Percentiles rank a stretch among this genome's conserved stretches.
phyloP scores from a whole-genome alignment of 2,888 invertebrate species.

The Yponomeuta evonymella region DNA sequence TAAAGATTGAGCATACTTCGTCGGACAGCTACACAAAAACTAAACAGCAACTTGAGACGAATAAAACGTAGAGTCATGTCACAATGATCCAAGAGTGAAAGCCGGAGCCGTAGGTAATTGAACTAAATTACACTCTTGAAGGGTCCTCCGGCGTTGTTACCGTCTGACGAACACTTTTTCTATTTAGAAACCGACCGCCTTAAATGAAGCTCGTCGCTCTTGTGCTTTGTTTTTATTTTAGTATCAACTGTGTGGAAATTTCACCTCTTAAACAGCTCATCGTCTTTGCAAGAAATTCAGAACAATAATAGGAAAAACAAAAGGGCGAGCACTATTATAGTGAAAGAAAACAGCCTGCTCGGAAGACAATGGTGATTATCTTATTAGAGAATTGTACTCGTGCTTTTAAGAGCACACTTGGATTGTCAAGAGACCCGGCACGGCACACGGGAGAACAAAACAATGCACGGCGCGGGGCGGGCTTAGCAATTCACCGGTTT shows the following conservation, averaged over 20 bases:
- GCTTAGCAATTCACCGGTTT: constrained; percentile 11
- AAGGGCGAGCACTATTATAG: neutral
- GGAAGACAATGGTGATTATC: constrained; percentile 11
- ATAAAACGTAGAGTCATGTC: neutral
- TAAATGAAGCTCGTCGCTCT: neutral
- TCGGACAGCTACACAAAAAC: neutral
- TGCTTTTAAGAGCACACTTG: constrained; percentile 9
- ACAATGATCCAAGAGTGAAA: constrained; percentile 32
- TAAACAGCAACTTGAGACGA: neutral
- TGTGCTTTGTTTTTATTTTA: neutral
- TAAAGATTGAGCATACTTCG: neutral
- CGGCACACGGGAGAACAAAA: constrained; percentile 6
- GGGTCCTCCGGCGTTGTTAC: constrained; percentile 32
- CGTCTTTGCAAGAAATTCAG: neutral
- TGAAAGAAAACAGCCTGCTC: constrained; percentile 3
- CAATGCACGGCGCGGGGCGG: constrained; percentile 17
- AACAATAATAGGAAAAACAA: constrained; percentile 4
- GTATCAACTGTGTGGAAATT: neutral
- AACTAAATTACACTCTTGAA: constrained; percentile 39
- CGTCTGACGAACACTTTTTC: constrained; percentile 34
- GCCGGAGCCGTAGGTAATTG: constrained; percentile 37
- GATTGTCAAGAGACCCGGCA: neutral
- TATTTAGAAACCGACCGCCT: constrained; percentile 21
- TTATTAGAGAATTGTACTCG: constrained; percentile 12
- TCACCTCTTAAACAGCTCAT: neutral